A percentile compares a stretch with the other conserved stretches of the same genome.
Evolutionary conservation across 1,140 invertebrate genomes (phyloP).

Genomic region (Leguminivora glycinivorella): DNA sequence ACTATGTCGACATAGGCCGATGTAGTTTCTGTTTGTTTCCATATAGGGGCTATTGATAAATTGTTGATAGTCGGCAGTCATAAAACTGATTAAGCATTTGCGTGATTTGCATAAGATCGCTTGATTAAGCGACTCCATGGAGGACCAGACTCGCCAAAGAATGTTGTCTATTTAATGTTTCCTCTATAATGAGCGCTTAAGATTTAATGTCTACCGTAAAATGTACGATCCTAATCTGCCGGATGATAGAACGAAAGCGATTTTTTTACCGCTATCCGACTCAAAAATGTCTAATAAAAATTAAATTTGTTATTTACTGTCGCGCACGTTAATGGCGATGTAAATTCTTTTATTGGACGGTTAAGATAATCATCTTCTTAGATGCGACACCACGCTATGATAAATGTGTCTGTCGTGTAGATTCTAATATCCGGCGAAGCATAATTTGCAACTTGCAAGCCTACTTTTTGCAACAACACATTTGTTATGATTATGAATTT

Average conservation of each 20-base stretch:
- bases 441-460: conserved; percentile 23
- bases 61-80: conserved; percentile 42
- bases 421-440: conserved; percentile 15
- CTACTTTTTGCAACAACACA: conserved; percentile 22
- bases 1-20: conserved; percentile 39
- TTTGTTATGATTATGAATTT: conserved; percentile 11
- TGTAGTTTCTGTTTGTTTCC: conserved; percentile 45
- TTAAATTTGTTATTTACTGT: conserved; percentile 51
- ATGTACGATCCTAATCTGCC: conserved; percentile 53
- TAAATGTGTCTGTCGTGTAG: conserved; percentile 15
- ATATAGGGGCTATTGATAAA: conserved; percentile 52
- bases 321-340: conserved; percentile 41
- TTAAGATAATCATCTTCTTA: conserved; percentile 30
- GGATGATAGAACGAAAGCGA: conserved; percentile 51
- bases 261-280: conserved; percentile 56
- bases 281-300: conserved; percentile 58
- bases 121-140: conserved; percentile 48
- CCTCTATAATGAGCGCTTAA: conserved; percentile 47
- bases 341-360: conserved; percentile 36
- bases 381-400: conserved; percentile 15
- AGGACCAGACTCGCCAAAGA: conserved; percentile 49
- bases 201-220: conserved; percentile 44
- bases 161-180: conserved; percentile 64
- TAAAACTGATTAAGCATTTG: conserved; percentile 56
- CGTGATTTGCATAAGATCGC: conserved; percentile 57